These are phyloP conservation scores for Lanistes nyassanus DNA, from an alignment of 1,140 invertebrate species.

Conservation along the genomic window DNA sequence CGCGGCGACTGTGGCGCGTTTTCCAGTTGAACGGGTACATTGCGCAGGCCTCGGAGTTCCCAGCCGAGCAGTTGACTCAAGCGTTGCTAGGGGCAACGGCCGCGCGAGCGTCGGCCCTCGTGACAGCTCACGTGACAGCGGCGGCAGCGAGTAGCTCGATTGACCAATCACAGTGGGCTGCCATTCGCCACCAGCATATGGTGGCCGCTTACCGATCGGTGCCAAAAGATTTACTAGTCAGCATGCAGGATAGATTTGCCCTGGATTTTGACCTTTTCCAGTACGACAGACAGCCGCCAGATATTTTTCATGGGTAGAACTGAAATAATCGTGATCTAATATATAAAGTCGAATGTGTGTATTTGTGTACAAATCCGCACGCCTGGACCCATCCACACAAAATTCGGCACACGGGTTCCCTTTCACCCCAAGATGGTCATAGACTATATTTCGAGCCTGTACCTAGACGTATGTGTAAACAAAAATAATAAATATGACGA, in stretches of 20 bases:
- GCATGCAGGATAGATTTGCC: constrained; percentile 4
- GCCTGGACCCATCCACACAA: too few species aligned
- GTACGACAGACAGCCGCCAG: constrained; percentile 13
- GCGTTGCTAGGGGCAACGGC: constrained; percentile 5
- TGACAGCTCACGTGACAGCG: not conserved
- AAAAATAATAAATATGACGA: too few species aligned
- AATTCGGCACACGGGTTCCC: too few species aligned
- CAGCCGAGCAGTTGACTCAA: not conserved
- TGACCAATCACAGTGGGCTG: constrained; percentile 2
- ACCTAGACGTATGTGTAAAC: too few species aligned
- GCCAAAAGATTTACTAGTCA: not conserved
- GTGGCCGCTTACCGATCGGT: constrained; percentile 13
- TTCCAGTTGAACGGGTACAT: constrained; percentile 36
- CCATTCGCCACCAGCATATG: not conserved
- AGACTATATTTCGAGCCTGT: too few species aligned
- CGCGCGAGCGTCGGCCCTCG: not conserved
- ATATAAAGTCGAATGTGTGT: too few species aligned
- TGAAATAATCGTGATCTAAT: too few species aligned
- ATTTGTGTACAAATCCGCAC: too few species aligned
- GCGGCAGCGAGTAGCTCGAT: not conserved
- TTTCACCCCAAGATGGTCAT: too few species aligned
- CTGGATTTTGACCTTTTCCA: constrained; percentile 26
- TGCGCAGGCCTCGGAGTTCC: constrained; percentile 1
- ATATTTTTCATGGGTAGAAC: not conserved
- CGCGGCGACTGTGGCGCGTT: constrained; percentile 24